Evolutionary conservation across 2,797 vertebrate species (phyloP).

Genomic region (Eupleurogrammus muticus): DNA sequence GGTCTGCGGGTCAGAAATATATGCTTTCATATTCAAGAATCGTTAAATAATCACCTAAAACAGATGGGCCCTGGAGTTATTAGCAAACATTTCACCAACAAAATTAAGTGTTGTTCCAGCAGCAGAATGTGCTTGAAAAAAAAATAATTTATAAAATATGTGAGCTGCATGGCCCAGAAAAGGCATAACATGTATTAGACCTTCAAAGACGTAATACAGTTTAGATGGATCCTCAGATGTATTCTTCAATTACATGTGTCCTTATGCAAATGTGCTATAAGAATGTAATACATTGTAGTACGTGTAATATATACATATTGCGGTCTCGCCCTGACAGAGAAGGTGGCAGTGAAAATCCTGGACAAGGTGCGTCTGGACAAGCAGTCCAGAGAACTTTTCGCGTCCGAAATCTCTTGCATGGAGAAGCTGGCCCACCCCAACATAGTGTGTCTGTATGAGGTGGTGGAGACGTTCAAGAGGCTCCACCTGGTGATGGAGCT

Average conservation of each 20-base stretch:
- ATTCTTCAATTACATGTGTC: neutral
- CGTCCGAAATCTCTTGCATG: constrained; percentile 83
- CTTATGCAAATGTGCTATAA: neutral
- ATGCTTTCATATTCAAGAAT: too few species aligned
- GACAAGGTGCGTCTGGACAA: constrained; percentile 76
- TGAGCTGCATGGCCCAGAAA: too few species aligned
- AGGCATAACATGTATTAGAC: too few species aligned
- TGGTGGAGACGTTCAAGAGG: constrained; percentile 79
- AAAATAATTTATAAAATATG: too few species aligned
- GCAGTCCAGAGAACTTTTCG: constrained; percentile 59
- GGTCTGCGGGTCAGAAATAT: neutral
- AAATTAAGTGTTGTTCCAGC: too few species aligned
- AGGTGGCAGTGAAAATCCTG: constrained; percentile 85
- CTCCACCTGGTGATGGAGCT: constrained; percentile 85
- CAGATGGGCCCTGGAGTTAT: too few species aligned
- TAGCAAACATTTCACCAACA: too few species aligned
- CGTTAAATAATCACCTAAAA: too few species aligned
- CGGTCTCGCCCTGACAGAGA: constrained; percentile 65
- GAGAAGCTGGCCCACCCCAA: constrained; percentile 83
- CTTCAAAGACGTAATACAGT: too few species aligned
- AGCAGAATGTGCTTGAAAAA: too few species aligned
- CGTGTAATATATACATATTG: too few species aligned
- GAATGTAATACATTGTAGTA: neutral
- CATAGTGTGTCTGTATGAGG: constrained; percentile 83
- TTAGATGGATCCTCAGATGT: too few species aligned